phyloP scores from a whole-genome alignment of 1,140 invertebrate species.

The Sarcophaga peregrina region DNA sequence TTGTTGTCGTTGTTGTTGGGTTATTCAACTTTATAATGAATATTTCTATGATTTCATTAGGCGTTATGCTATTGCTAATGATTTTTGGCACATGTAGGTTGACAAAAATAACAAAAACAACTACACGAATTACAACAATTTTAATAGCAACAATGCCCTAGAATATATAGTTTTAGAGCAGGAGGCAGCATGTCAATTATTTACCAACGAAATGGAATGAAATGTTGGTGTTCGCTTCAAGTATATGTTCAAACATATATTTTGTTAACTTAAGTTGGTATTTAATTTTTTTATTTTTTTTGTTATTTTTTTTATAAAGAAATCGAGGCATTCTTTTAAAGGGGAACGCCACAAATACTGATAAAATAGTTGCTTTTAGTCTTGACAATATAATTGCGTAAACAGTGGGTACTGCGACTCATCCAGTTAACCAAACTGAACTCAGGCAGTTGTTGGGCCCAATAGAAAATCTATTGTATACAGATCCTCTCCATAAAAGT shows the following conservation, averaged over 20 bases:
- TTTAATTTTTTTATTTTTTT: neutral
- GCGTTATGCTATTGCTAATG: slow-evolving; percentile 66
- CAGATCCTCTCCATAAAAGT: too few species aligned
- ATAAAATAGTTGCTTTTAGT: too few species aligned
- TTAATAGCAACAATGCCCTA: too few species aligned
- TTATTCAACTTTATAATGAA: slow-evolving; percentile 22
- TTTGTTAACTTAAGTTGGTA: neutral
- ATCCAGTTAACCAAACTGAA: too few species aligned
- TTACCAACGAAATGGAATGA: neutral
- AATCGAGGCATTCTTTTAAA: neutral
- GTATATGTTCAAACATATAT: neutral
- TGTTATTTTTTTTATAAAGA: neutral
- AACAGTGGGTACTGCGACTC: too few species aligned
- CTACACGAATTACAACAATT: too few species aligned
- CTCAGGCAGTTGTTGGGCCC: too few species aligned
- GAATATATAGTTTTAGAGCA: too few species aligned
- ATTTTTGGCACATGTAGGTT: slow-evolving; percentile 65
- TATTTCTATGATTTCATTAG: slow-evolving; percentile 58
- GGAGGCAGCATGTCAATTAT: too few species aligned
- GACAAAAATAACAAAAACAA: neutral
- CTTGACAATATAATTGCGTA: too few species aligned
- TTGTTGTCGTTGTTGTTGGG: slow-evolving; percentile 1
- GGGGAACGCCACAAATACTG: neutral
- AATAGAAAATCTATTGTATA: too few species aligned
- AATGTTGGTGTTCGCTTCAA: neutral